Evolutionary conservation across 2,797 vertebrate species (phyloP).

Genomic region (Sebastiscus albofasciatus): DNA sequence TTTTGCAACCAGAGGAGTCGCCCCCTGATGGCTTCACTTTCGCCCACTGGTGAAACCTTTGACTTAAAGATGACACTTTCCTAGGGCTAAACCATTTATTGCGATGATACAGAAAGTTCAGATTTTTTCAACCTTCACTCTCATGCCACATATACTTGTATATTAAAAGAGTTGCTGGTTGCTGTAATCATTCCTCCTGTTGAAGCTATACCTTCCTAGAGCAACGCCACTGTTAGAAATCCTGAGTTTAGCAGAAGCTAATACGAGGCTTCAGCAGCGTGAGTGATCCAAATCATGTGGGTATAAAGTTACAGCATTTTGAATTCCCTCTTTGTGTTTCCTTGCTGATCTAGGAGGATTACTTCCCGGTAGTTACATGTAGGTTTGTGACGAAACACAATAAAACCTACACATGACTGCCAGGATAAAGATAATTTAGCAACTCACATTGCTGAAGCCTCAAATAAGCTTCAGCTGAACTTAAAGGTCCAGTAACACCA

Average conservation of each 20-base stretch:
- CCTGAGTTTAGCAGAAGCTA: not conserved
- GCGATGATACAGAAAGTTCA: not conserved
- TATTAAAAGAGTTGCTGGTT: not conserved
- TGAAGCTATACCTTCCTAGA: not conserved
- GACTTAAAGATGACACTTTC: too few relatives aligned
- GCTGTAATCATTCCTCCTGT: not conserved
- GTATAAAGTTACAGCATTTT: not conserved
- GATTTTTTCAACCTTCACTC: not conserved
- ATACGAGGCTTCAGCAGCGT: not conserved
- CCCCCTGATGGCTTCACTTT: too few relatives aligned
- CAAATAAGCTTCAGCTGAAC: not conserved
- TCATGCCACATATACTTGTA: not conserved
- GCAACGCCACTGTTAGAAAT: not conserved
- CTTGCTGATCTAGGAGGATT: not conserved
- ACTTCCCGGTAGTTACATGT: not conserved
- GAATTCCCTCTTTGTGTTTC: not conserved
- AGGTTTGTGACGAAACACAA: not conserved
- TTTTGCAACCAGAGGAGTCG: too few relatives aligned
- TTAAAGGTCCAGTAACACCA: not conserved
- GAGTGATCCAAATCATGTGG: not conserved
- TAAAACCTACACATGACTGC: not conserved
- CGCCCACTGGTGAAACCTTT: too few relatives aligned
- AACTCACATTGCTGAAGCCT: not conserved
- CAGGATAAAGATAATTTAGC: not conserved
- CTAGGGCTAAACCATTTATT: not conserved